Evolutionary conservation across 2,888 invertebrate genomes (phyloP).

Genomic region (Epistrophe eligans): DNA sequence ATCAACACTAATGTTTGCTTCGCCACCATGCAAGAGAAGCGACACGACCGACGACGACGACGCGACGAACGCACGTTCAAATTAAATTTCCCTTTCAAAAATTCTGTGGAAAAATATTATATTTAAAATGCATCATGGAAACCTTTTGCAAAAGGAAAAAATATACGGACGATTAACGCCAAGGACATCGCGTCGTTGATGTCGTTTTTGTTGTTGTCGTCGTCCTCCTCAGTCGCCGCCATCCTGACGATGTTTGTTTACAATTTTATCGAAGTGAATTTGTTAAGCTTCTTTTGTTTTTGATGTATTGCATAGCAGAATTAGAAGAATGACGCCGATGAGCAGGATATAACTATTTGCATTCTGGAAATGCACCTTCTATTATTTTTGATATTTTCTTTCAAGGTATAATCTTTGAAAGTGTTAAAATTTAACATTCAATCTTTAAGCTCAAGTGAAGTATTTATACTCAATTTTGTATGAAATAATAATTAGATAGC

Average conservation of each 20-base stretch:
- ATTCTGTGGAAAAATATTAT: conserved; percentile 29
- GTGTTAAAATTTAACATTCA: too few relatives aligned
- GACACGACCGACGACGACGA: not conserved
- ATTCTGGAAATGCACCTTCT: not conserved
- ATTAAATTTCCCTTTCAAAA: conserved; percentile 75
- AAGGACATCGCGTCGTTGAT: not conserved
- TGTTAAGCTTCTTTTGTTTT: conserved; percentile 54
- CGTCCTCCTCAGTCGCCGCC: not conserved
- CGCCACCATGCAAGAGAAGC: conserved; percentile 42
- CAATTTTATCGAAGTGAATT: conserved; percentile 53
- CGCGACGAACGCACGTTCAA: conserved; percentile 44
- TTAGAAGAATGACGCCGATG: not conserved
- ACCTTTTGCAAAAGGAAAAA: conserved; percentile 10
- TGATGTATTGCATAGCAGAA: conserved; percentile 13
- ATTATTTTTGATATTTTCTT: not conserved
- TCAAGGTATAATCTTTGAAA: not conserved
- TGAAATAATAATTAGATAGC: too few relatives aligned
- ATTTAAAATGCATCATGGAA: conserved; percentile 60
- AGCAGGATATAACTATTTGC: conserved; percentile 8
- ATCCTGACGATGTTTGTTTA: conserved; percentile 60
- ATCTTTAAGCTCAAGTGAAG: too few relatives aligned
- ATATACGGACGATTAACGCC: conserved; percentile 9
- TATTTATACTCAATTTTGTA: too few relatives aligned
- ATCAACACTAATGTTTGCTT: not conserved
- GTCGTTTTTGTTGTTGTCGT: not conserved